A percentile compares a stretch with the other conserved stretches of the same genome.
These are phyloP conservation scores for Empidonax alnorum DNA, from an alignment of 2,113 vertebrate genomes.

Conservation along the genomic window DNA sequence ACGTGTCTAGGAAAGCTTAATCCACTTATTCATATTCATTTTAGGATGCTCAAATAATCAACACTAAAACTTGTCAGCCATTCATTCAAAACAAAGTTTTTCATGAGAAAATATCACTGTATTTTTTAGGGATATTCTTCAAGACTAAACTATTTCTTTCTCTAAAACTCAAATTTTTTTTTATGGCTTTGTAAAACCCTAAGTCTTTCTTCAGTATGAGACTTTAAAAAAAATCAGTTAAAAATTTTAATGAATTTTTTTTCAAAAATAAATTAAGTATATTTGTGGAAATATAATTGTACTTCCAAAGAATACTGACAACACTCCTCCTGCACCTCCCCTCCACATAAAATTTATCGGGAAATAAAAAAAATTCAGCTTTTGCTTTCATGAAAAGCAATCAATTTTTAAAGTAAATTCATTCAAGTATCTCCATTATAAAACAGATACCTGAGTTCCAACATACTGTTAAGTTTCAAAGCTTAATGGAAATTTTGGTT, in stretches of 20 bases:
- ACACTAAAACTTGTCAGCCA: background rate
- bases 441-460: background rate
- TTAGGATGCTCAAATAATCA: background rate
- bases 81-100: background rate
- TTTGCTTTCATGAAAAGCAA: background rate
- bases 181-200: background rate
- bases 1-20: background rate
- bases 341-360: fast-evolving
- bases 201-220: background rate
- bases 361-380: background rate
- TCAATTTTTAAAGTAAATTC: background rate
- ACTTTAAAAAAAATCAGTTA: background rate
- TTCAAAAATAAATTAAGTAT: background rate
- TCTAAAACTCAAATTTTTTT: background rate
- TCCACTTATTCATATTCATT: background rate
- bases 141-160: background rate
- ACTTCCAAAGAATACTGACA: background rate
- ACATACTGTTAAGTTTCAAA: background rate
- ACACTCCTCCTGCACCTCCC: fast-evolving
- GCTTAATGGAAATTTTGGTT: background rate
- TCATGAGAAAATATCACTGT: fast-evolving
- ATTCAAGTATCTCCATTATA: background rate
- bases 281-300: background rate
- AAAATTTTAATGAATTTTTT: background rate
- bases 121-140: background rate